Evolutionary conservation across 2,797 vertebrate species (phyloP), one percentile per base, ranked within the genome.

Genomic region (Lepilemur septentrionalis): DNA sequence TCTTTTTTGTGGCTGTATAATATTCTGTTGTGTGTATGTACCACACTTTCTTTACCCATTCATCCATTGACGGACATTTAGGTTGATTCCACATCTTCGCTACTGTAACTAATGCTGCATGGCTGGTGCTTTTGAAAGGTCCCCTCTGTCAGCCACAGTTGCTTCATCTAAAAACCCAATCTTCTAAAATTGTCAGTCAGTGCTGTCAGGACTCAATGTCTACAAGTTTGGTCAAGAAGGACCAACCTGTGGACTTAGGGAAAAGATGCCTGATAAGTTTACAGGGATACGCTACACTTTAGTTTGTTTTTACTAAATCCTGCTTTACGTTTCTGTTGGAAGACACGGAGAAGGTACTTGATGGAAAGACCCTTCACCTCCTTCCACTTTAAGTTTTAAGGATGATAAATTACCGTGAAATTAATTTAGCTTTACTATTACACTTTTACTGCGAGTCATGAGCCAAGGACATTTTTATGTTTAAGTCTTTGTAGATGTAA

Each of bases 401-500:
- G 89, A 81, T 82, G 72, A 92, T 96, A 94, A 98, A 97, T 96
- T 91, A 92, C 92, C 75, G 0, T 89, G 90, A 97, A 96, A 97
- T 97, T 95, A 96, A 97, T 94, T 96, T 89, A 96, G 93, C 46
- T 92, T 95, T 96, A 95, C 89, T 80, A 38, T 97, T 94, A 79
- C 35, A 57, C 82, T 87, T 94, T 48, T 73, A 73, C 95, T 55
- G 35, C 92, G 92, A 94, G 63, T 94, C 73, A 43, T 11, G 50
- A 93, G 57, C 73, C 87, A 89, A 80, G 95, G 96, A 96, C 84
- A 93, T 92, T 97, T 93, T 95, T 92, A 86, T 76, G 92, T 94
- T 67, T 50, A 96, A 94, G 89, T 95, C 94, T 97, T 97, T 97
- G 89, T 89, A 95, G 95, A 95, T 90, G 61, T 50, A 89, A 97